phyloP scores from a whole-genome alignment of 30 jellyfish, hydroid and myxozoan genomes.

The Aurelia sp. region DNA sequence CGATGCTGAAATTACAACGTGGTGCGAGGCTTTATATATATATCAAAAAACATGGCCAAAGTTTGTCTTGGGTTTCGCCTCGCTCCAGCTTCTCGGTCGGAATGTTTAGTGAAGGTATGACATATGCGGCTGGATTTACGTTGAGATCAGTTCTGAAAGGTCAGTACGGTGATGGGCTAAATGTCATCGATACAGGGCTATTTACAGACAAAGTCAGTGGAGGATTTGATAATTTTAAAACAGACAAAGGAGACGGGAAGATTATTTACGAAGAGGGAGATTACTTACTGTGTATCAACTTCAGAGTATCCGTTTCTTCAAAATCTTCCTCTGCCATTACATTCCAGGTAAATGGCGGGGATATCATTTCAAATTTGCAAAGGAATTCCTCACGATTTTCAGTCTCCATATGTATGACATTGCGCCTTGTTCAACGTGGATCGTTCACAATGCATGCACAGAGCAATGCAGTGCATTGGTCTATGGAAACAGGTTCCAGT shows the following conservation, averaged over 20 bases:
- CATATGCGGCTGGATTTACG: conserved; percentile 7
- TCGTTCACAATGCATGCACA: neutral
- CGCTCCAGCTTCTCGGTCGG: conserved; percentile 42
- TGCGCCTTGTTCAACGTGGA: neutral
- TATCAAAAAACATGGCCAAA: neutral
- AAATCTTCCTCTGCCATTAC: neutral
- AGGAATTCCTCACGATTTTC: neutral
- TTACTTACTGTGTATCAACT: conserved; percentile 10
- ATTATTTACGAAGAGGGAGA: neutral
- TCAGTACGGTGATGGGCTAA: neutral
- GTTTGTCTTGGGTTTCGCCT: neutral
- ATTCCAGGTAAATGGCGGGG: neutral
- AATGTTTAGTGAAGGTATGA: neutral
- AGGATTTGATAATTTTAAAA: neutral
- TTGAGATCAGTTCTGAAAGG: conserved; percentile 2
- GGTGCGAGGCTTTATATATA: conserved; percentile 16
- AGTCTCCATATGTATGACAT: conserved; percentile 3
- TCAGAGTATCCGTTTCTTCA: neutral
- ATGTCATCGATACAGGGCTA: neutral
- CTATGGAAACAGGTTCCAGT: conserved; percentile 11
- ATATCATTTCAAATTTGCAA: neutral
- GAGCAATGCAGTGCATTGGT: conserved; percentile 30
- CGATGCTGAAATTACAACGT: conserved; percentile 10
- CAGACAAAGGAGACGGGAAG: neutral
- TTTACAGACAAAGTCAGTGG: conserved; percentile 19